Conservation (phyloP, 1,140 invertebrate genomes). For the Drosophila novamexicana region DNA sequence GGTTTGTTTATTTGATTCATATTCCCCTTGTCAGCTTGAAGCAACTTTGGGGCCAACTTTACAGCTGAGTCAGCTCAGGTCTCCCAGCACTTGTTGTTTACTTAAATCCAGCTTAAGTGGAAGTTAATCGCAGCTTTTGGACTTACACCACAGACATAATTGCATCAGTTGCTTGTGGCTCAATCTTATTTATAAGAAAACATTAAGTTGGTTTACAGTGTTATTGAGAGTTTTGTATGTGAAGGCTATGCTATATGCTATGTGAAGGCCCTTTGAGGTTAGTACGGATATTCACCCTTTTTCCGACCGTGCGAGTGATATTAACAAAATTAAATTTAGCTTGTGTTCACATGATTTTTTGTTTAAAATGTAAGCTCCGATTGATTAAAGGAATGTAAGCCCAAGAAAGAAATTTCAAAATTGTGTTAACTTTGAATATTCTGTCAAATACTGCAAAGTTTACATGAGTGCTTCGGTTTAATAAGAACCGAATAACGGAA, state of each 20-base stretch:
- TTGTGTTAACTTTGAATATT: background rate
- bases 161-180: background rate
- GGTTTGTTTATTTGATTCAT: conserved; percentile 81
- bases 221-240: background rate
- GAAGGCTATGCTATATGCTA: no score
- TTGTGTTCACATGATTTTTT: no score
- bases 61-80: background rate
- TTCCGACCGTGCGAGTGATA: no score
- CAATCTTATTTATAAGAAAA: background rate
- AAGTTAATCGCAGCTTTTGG: conserved; percentile 29
- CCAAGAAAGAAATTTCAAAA: no score
- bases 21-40: conserved; percentile 57
- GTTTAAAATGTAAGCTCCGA: no score
- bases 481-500: background rate
- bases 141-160: conserved; percentile 1
- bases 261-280: no score
- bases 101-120: conserved; percentile 26
- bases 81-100: conserved; percentile 10
- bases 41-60: background rate
- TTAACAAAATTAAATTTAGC: no score
- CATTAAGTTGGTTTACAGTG: background rate
- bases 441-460: conserved; percentile 1
- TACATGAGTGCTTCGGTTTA: background rate
- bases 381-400: no score
- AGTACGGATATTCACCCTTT: no score